Evolutionary conservation across 35 echinoderm and acorn worm genomes (phyloP).

Genomic region (Heliocidaris tuberculata): DNA sequence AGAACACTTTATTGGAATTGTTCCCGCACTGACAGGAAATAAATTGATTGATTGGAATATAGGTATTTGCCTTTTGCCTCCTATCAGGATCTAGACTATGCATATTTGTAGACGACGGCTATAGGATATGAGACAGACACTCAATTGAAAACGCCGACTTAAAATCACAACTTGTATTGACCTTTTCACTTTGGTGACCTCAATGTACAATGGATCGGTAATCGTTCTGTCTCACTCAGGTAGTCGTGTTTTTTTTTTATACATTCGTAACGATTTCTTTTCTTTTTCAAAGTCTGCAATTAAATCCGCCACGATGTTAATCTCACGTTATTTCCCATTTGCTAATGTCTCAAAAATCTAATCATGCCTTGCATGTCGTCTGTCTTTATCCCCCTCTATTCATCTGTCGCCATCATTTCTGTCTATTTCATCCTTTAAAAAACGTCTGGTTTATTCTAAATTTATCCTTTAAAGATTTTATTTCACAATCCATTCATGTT

Average conservation of each 20-base stretch:
- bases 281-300: background rate
- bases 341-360: background rate
- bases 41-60: slow-evolving; percentile 13
- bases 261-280: background rate
- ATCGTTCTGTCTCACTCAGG: background rate
- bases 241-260: background rate
- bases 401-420: background rate
- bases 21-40: background rate
- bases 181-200: slow-evolving; percentile 2
- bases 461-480: background rate
- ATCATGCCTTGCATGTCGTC: background rate
- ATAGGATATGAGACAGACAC: background rate
- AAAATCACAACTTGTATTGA: slow-evolving; percentile 1
- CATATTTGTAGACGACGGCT: slow-evolving; percentile 3
- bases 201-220: background rate
- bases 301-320: background rate
- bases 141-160: background rate
- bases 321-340: background rate
- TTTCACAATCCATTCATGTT: background rate
- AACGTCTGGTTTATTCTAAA: background rate
- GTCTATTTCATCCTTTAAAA: background rate
- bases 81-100: background rate
- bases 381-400: background rate
- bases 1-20: background rate
- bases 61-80: background rate